Percentiles rank a stretch among this genome's conserved stretches.
Evolutionary conservation across 1,140 invertebrate genomes (phyloP).

Genomic region (Ephestia elutella): DNA sequence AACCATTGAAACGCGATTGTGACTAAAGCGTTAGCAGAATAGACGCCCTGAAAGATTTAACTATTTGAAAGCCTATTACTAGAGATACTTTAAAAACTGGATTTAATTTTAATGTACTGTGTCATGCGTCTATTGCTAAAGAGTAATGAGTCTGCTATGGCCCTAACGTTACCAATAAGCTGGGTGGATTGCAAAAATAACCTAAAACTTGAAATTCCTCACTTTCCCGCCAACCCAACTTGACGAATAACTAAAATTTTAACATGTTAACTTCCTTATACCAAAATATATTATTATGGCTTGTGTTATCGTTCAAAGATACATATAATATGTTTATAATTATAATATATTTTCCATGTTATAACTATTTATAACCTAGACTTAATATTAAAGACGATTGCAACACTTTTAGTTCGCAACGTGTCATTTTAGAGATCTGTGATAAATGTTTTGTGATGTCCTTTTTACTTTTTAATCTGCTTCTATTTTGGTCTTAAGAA

Average conservation of each 20-base stretch:
- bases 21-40: no score
- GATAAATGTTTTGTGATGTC: conserved; percentile 29
- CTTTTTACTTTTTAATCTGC: conserved; percentile 20
- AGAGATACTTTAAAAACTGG: no score
- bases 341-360: conserved; percentile 61
- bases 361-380: conserved; percentile 63
- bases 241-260: conserved; percentile 51
- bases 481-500: background rate
- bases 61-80: no score
- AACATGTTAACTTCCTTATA: conserved; percentile 61
- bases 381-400: conserved; percentile 64
- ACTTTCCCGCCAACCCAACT: conserved; percentile 40
- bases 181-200: conserved; percentile 44
- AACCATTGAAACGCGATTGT: no score
- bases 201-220: conserved; percentile 18
- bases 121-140: no score
- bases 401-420: conserved; percentile 69
- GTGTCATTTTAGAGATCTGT: conserved; percentile 65
- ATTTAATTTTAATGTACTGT: no score
- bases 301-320: conserved; percentile 66
- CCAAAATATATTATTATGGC: conserved; percentile 74
- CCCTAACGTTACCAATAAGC: conserved; percentile 23
- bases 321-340: conserved; percentile 60
- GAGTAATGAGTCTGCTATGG: no score
- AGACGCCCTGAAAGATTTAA: no score